phyloP scores from a whole-genome alignment of 1,140 invertebrate genomes.

The Adoxophyes honmai region DNA sequence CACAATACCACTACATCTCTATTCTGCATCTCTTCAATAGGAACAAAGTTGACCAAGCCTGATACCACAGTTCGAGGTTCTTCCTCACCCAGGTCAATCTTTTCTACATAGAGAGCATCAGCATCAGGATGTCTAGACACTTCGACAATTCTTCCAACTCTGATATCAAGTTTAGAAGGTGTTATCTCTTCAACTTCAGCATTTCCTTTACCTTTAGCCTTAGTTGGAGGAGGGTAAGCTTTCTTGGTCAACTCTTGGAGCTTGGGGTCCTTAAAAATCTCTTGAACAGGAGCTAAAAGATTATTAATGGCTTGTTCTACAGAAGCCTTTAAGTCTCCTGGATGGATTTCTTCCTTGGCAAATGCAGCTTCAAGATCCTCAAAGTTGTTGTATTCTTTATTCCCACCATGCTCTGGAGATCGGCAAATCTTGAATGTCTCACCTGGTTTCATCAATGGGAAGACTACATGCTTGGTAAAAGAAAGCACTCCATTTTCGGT shows the following conservation, averaged over 20 bases:
- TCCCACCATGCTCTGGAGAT: constrained; percentile 84
- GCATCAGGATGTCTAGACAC: constrained; percentile 97
- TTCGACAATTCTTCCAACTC: constrained; percentile 94
- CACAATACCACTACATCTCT: constrained; percentile 93
- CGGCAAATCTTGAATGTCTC: constrained; percentile 80
- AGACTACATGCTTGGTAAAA: constrained; percentile 97
- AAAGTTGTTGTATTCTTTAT: constrained; percentile 85
- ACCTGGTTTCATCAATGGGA: constrained; percentile 86
- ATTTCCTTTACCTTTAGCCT: constrained; percentile 47
- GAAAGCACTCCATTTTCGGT: constrained; percentile 96
- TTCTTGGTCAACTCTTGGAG: constrained; percentile 82
- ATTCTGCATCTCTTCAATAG: constrained; percentile 91
- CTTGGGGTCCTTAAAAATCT: constrained; percentile 89
- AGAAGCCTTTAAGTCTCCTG: constrained; percentile 93
- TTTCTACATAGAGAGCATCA: constrained; percentile 95
- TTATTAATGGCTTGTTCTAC: constrained; percentile 92
- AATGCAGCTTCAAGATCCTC: constrained; percentile 88
- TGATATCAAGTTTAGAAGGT: constrained; percentile 89
- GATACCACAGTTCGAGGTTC: constrained; percentile 80
- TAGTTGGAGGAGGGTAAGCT: constrained; percentile 86
- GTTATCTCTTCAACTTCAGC: constrained; percentile 80
- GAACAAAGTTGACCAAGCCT: constrained; percentile 93
- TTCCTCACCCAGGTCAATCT: constrained; percentile 89
- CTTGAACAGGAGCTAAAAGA: constrained; percentile 93
- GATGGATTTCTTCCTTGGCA: constrained; percentile 90